Conservation (phyloP, 2,888 invertebrate species). For the Cylloceria caligata region DNA sequence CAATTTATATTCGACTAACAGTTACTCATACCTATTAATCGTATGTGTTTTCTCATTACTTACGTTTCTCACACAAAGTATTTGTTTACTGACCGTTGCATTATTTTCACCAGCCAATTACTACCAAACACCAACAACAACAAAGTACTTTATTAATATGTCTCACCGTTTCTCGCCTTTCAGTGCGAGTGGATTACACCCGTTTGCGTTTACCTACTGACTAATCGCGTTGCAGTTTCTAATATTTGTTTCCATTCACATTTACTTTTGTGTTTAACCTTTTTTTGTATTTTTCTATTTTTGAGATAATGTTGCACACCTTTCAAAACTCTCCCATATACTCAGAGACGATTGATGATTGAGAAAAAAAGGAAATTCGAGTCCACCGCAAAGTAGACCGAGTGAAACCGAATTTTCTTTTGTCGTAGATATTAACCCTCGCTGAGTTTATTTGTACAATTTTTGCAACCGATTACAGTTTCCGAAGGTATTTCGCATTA, state of each 20-base stretch:
- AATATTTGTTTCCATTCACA: too few species aligned
- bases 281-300: neutral
- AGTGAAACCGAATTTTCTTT: too few species aligned
- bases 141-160: conserved; percentile 65
- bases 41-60: conserved; percentile 77
- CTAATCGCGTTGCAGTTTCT: neutral
- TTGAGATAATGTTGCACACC: neutral
- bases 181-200: conserved; percentile 1
- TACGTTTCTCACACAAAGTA: conserved; percentile 61
- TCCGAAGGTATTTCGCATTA: too few species aligned
- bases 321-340: too few species aligned
- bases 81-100: conserved; percentile 65
- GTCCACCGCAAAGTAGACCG: too few species aligned
- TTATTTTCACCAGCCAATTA: conserved; percentile 72
- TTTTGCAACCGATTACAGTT: too few species aligned
- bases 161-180: conserved; percentile 65
- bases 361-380: too few species aligned
- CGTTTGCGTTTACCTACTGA: conserved; percentile 5
- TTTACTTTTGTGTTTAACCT: neutral
- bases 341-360: too few species aligned
- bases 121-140: conserved; percentile 48
- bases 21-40: conserved; percentile 75
- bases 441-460: too few species aligned
- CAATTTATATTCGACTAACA: conserved; percentile 72
- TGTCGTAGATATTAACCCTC: too few species aligned